phyloP scores from a whole-genome alignment of 2,888 invertebrate genomes.

The Sarcophaga carnaria region DNA sequence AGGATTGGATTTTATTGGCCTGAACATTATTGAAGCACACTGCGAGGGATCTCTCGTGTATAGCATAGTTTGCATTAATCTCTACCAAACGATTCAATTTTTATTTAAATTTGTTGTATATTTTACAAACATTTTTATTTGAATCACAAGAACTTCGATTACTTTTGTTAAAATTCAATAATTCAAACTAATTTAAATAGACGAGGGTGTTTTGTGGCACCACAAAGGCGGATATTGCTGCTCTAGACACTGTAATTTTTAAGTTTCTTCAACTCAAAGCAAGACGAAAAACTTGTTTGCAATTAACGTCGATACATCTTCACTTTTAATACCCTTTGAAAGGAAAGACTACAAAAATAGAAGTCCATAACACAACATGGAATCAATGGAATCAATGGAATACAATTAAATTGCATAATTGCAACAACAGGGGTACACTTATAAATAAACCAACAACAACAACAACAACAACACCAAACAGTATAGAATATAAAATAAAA shows the following conservation, averaged over 20 bases:
- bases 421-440: constrained; percentile 52
- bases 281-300: constrained; percentile 46
- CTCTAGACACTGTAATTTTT: neutral
- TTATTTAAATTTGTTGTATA: no score
- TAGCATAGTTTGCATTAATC: no score
- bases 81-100: no score
- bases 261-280: constrained; percentile 2
- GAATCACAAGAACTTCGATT: neutral
- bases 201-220: neutral
- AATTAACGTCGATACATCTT: constrained; percentile 41
- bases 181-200: neutral
- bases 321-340: constrained; percentile 4
- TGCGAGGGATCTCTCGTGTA: no score
- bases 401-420: constrained; percentile 66
- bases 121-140: neutral
- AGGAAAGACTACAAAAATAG: constrained; percentile 1
- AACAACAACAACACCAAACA: constrained; percentile 10
- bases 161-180: neutral
- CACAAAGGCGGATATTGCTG: neutral
- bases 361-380: constrained; percentile 1
- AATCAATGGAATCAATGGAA: constrained; percentile 54
- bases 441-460: constrained; percentile 12
- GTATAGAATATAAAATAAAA: constrained; percentile 21
- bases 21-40: no score
- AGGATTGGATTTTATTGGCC: no score